phyloP scores from a whole-genome alignment of 2,888 invertebrate genomes.

The Pilophorus perplexus region DNA sequence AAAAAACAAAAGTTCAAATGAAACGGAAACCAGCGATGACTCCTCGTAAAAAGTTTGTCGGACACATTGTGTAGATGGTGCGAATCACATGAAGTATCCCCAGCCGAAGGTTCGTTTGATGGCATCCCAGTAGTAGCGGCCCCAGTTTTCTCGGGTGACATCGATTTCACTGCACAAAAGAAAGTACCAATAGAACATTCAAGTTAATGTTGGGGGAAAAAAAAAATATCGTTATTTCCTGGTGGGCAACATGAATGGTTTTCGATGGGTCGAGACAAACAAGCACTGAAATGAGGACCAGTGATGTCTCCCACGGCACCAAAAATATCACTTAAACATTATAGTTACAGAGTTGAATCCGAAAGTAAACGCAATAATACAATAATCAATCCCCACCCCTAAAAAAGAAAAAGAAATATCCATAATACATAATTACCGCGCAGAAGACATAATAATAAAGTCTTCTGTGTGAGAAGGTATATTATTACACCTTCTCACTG shows the following conservation, averaged over 20 bases:
- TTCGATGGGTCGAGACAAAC: background rate
- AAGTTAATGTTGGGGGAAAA: background rate
- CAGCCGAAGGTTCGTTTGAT: conserved; percentile 92
- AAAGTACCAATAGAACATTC: conserved; percentile 9
- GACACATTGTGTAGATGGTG: background rate
- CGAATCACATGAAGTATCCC: conserved; percentile 55
- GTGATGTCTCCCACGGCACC: too few relatives aligned
- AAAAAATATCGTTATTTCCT: too few relatives aligned
- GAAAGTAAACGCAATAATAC: too few relatives aligned
- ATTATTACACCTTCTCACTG: too few relatives aligned
- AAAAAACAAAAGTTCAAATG: background rate
- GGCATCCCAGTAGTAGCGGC: conserved; percentile 89
- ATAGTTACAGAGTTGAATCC: too few relatives aligned
- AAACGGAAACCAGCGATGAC: background rate
- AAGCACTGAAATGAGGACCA: conserved; percentile 9
- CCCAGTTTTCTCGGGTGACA: conserved; percentile 84
- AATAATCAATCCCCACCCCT: too few relatives aligned
- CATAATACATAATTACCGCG: too few relatives aligned
- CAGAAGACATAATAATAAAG: too few relatives aligned
- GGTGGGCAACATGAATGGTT: background rate
- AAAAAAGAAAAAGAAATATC: too few relatives aligned
- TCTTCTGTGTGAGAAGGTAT: too few relatives aligned
- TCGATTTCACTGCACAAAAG: conserved; percentile 62
- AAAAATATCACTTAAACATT: too few relatives aligned
- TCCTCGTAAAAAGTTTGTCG: background rate